Conservation (phyloP, 2,797 vertebrate genomes). For the Propithecus perrieri region DNA sequence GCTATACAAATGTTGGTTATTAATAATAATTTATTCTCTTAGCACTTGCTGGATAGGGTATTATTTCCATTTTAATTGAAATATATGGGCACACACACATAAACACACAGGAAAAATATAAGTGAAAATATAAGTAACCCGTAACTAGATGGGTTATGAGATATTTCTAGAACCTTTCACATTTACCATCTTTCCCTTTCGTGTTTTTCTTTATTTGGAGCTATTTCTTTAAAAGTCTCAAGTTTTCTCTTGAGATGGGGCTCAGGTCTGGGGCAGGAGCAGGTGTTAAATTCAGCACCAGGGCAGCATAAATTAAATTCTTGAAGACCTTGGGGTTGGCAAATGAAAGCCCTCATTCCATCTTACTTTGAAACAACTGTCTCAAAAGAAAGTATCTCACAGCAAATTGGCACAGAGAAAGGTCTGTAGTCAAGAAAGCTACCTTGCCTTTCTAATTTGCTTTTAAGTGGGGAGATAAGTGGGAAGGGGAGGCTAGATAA, state of each 20-base stretch:
- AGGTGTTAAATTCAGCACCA: neutral
- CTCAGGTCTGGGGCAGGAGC: neutral
- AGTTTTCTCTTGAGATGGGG: neutral
- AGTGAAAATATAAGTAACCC: neutral
- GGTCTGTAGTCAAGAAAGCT: neutral
- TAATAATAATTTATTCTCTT: neutral
- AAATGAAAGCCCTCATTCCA: neutral
- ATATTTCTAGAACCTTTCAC: neutral
- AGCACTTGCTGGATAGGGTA: neutral
- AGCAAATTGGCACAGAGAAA: neutral
- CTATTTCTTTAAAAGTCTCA: neutral
- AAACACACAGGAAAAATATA: neutral
- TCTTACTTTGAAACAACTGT: constrained; percentile 34
- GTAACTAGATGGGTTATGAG: neutral
- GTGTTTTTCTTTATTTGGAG: neutral
- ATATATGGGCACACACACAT: neutral
- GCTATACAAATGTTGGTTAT: neutral
- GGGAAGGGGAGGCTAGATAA: neutral
- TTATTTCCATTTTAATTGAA: constrained; percentile 33
- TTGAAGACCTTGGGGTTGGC: neutral
- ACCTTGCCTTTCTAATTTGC: neutral
- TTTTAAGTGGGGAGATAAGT: neutral
- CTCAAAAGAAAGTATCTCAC: constrained; percentile 18
- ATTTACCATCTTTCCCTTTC: neutral
- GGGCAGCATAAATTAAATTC: neutral